A percentile compares a stretch with the other conserved stretches of the same genome.
phyloP scores from a whole-genome alignment of 2,113 vertebrate species.

The human region DNA sequence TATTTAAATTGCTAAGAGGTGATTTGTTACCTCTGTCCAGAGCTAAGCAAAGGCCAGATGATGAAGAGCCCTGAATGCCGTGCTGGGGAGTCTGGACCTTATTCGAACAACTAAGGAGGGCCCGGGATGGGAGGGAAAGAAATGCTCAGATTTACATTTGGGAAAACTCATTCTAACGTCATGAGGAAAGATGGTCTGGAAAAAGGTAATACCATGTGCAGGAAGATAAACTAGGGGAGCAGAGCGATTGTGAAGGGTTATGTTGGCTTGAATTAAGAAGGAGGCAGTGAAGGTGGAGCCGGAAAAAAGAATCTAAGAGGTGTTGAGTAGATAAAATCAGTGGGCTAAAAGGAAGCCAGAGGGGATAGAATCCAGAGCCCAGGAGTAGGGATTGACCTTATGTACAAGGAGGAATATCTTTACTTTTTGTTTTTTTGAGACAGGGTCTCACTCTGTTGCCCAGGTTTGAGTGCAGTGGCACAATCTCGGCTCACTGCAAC shows the following conservation, averaged over 20 bases:
- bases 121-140: background rate
- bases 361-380: background rate
- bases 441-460: too few species aligned
- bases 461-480: too few species aligned
- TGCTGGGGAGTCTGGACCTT: background rate
- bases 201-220: background rate
- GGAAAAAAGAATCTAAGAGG: background rate
- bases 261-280: background rate
- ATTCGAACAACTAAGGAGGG: background rate
- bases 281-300: background rate
- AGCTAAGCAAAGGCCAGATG: background rate
- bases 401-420: background rate
- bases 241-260: background rate
- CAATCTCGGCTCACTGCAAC: too few species aligned
- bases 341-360: background rate
- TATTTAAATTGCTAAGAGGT: background rate
- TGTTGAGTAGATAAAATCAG: background rate
- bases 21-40: background rate
- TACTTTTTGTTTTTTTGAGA: too few species aligned
- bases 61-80: background rate
- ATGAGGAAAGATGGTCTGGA: background rate
- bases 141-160: background rate
- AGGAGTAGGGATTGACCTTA: background rate
- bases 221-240: background rate
- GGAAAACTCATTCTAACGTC: background rate